A percentile compares a stretch with the other conserved stretches of the same genome.
Evolutionary conservation across 2,888 invertebrate genomes (phyloP).

Genomic region (Eupithecia inturbata): DNA sequence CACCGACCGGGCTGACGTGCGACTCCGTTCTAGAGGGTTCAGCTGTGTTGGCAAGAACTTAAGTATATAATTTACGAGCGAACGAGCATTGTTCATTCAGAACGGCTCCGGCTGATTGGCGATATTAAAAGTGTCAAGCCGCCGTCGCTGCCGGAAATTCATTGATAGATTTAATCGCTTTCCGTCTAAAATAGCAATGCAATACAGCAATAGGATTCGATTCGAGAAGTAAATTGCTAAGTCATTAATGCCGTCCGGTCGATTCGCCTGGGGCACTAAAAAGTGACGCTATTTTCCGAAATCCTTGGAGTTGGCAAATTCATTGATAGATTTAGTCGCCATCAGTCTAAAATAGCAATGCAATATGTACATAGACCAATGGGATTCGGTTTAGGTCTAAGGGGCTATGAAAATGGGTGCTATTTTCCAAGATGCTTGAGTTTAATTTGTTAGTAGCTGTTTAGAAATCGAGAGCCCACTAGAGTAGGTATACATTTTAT

Average conservation of each 20-base stretch:
- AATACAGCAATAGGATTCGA: slow-evolving; percentile 64
- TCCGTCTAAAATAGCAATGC: slow-evolving; percentile 73
- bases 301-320: slow-evolving; percentile 72
- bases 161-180: slow-evolving; percentile 82
- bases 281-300: slow-evolving; percentile 72
- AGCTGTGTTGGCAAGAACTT: slow-evolving; percentile 64
- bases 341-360: slow-evolving; percentile 72
- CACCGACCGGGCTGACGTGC: slow-evolving; percentile 36
- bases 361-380: slow-evolving; percentile 44
- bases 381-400: slow-evolving; percentile 69
- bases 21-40: slow-evolving; percentile 49
- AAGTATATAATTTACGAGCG: slow-evolving; percentile 78
- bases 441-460: not conserved
- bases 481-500: not conserved
- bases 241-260: slow-evolving; percentile 83
- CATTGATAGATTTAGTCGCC: slow-evolving; percentile 83
- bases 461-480: slow-evolving; percentile 6
- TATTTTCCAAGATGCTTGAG: slow-evolving; percentile 66
- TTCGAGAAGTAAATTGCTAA: slow-evolving; percentile 79
- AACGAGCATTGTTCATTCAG: slow-evolving; percentile 80
- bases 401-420: slow-evolving; percentile 70
- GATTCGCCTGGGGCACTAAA: slow-evolving; percentile 64
- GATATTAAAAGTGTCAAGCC: slow-evolving; percentile 82
- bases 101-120: slow-evolving; percentile 76
- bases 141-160: slow-evolving; percentile 78